Conservation (phyloP, 2,888 invertebrate genomes). For the Chloroclystis v-ata region DNA sequence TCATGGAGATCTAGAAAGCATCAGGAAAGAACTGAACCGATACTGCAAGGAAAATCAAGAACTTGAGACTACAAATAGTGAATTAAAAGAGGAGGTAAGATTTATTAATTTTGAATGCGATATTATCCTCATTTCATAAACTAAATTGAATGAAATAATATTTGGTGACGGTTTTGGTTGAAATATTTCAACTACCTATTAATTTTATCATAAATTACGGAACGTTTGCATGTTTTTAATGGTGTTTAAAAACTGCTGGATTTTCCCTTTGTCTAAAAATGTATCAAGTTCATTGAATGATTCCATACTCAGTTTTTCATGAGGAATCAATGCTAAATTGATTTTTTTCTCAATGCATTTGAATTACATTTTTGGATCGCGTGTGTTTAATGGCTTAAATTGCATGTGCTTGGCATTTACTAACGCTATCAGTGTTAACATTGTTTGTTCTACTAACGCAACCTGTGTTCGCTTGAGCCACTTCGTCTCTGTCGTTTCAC, state of each 20-base stretch:
- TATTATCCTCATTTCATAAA: too few species aligned
- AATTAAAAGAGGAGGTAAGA: slow-evolving; percentile 82
- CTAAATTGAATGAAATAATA: too few species aligned
- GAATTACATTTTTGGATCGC: slow-evolving; percentile 1
- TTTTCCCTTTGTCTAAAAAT: too few species aligned
- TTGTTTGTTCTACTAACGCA: slow-evolving; percentile 37
- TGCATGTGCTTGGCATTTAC: slow-evolving; percentile 39
- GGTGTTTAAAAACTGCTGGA: too few species aligned
- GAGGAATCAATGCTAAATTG: neutral
- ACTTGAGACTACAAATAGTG: slow-evolving; percentile 82
- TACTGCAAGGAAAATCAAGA: slow-evolving; percentile 79
- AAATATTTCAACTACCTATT: too few species aligned
- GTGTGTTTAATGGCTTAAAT: slow-evolving; percentile 25
- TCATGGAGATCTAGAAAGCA: slow-evolving; percentile 61
- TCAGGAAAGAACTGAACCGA: slow-evolving; percentile 74
- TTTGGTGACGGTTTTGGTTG: too few species aligned
- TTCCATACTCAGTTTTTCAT: too few species aligned
- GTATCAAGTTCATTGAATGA: too few species aligned
- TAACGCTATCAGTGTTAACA: slow-evolving; percentile 45
- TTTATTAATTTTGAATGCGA: neutral
- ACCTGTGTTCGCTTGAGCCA: slow-evolving; percentile 44
- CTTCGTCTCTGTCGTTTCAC: slow-evolving; percentile 37
- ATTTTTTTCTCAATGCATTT: neutral
- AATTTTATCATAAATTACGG: too few species aligned
- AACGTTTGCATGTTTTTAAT: too few species aligned